Base-by-base conservation (phyloP, 2,888 invertebrate genomes). In the Nomada ruficornis region DNA sequence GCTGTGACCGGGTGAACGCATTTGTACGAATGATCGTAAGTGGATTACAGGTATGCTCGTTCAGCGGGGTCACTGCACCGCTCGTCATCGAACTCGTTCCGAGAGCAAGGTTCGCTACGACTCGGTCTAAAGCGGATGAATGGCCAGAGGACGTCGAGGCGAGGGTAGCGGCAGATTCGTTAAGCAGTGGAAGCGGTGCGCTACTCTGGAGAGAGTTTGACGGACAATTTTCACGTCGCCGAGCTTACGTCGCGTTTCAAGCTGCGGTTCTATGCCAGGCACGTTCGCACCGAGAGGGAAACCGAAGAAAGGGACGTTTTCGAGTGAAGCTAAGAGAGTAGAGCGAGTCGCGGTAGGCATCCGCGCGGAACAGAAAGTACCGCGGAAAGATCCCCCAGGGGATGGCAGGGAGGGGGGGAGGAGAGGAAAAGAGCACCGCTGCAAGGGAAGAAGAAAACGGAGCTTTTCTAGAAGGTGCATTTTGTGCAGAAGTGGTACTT, bases 31-130 rank as follows among this genome's bases (percentile, higher is more conserved):
- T 23, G 23, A 23, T 23, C 23, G 23, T 23, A 23, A 23, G 23
- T 23, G 23, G 23, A 23, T 23, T 23, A 23, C 23, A 23, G 52
- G 52, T 65, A 67, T 57, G 11, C 67, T 47, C 52, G 63, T 67
- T 23, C n/a, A 13, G 26, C 42, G 57, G 5, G 63, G n/a, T 42
- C 44, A n/a, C 59, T 62, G 52, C 29, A 55, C 47, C 20, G n/a
- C 54, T 62, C 15, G 64, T 84, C 79, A 55, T 84, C 77, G 84
- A 86, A 84, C 76, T 80, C 57, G 77, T 78, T 71, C 82, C 78
- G 75, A 72, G 69, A 63, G 54, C 60, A 64, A 54, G 55, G 62
- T 55, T 50, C 60, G 44, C 42, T 13, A 20, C 50, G 76, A 18
- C 18, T 63, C 36, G 20, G 57, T 57, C 13, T 20, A 13, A 20